Base-by-base conservation (phyloP, 53 echinoderm and acorn worm species). In the Holothuria leucospilota region DNA sequence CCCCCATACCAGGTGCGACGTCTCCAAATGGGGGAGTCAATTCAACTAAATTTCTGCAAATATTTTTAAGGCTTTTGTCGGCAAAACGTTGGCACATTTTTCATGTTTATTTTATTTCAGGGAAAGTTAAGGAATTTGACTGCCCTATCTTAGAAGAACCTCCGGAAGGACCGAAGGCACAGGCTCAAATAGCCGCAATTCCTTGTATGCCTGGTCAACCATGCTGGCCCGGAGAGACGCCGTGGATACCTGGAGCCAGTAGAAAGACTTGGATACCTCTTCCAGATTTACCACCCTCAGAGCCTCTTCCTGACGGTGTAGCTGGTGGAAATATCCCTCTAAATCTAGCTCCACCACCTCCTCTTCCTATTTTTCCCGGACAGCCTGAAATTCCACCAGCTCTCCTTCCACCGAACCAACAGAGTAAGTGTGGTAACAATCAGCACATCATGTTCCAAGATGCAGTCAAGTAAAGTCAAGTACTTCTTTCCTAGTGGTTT, bases 301-400 rank as follows among this genome's bases (percentile, higher is more conserved):
- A 73, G 13, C 63, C n/a, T 11, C 77, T 84, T 13, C 89, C 89
- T 25, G 41, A 89, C 66, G 52, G 85, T 16, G 59, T 59, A 11
- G 77, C 89, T 15, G 85, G 89, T 30, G 89, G 89, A 34, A 51
- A 23, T 20, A 85, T 91, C 65, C 91, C 91, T 4, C 46, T 67
- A 51, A 87, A 87, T 18, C 39, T 84, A 8, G 87, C 91, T 20
- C 41, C 66, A 39, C 87, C 87, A 23, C 91, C 91, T 20, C 82
- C 81, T 52, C 39, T 63, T 20, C 87, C 84, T 11, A 9, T 62
- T 21, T 87, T 87, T 52, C 73, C 87, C 38, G 82, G 87, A 82
- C 91, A 87, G 2, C 40, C 42, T 14, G 84, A 73, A 2, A 14
- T 87, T 20, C 91, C 91, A 52, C 82, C 69, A 34, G 67, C 87